Conservation (phyloP, 2,888 invertebrate genomes). For the Nomada lathburiana region DNA sequence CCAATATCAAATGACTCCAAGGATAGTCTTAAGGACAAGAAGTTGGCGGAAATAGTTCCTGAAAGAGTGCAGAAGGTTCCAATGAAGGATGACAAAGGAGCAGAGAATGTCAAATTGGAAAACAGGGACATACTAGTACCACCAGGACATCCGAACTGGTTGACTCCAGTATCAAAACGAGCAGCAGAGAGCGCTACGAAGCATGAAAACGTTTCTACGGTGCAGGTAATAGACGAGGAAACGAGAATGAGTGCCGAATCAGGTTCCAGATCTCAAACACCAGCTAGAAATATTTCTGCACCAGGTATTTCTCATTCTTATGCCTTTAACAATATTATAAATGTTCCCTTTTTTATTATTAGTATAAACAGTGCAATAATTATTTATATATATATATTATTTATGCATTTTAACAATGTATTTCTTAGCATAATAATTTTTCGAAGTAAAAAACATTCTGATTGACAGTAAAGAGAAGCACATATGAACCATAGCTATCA, state of each 20-base stretch:
- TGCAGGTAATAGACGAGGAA: conserved; percentile 85
- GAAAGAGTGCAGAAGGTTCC: conserved; percentile 51
- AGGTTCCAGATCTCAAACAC: conserved; percentile 82
- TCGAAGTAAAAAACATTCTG: neutral
- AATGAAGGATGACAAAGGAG: conserved; percentile 61
- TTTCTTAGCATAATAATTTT: neutral
- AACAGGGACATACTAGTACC: conserved; percentile 67
- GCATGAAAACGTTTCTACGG: conserved; percentile 78
- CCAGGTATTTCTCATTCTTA: conserved; percentile 72
- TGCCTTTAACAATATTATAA: neutral
- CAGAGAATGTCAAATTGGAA: conserved; percentile 64
- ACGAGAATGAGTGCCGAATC: conserved; percentile 86
- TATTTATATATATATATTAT: conserved; percentile 4
- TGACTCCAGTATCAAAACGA: conserved; percentile 79
- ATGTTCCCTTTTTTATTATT: neutral
- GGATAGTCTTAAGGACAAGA: conserved; percentile 45
- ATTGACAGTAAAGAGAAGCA: conserved; percentile 4
- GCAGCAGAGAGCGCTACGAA: conserved; percentile 67
- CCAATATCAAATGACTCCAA: conserved; percentile 49
- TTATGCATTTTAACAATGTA: neutral
- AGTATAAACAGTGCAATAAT: conserved; percentile 1
- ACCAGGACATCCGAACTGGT: conserved; percentile 79
- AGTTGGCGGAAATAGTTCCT: conserved; percentile 26
- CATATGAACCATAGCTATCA: conserved; percentile 31
- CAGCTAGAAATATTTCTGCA: conserved; percentile 80